phyloP scores from a whole-genome alignment of 2,797 vertebrate genomes.

The Epinephelus malabaricus region DNA sequence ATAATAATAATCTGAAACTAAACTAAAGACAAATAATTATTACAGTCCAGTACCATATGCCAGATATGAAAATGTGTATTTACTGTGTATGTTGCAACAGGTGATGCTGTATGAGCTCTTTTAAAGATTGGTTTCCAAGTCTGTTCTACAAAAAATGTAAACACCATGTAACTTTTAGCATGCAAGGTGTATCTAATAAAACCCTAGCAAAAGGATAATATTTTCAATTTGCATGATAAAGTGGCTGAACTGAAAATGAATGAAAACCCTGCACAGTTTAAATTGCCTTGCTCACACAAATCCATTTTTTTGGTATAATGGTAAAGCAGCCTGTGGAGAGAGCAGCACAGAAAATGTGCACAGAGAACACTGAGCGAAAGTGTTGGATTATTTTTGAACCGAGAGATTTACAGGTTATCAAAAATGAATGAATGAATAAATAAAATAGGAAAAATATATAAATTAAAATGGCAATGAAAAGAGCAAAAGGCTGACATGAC shows the following conservation, averaged over 20 bases:
- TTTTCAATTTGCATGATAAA: constrained; percentile 25
- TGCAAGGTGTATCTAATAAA: not conserved
- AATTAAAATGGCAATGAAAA: not conserved
- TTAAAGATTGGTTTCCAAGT: not conserved
- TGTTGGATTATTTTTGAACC: not conserved
- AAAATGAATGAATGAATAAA: not conserved
- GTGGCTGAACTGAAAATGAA: not conserved
- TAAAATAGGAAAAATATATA: not conserved
- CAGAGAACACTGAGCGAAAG: not conserved
- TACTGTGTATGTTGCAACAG: not conserved
- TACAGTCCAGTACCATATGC: not conserved
- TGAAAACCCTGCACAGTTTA: constrained; percentile 7
- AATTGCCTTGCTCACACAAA: not conserved
- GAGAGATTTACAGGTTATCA: not conserved
- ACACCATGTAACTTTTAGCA: not conserved
- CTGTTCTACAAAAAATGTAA: not conserved
- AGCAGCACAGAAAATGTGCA: not conserved
- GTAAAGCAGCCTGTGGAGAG: not conserved
- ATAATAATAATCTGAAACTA: too few relatives aligned
- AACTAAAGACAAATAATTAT: constrained; percentile 1
- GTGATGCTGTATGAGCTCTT: not conserved
- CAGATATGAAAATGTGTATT: not conserved
- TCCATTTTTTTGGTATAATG: not conserved
- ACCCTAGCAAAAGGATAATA: not conserved
- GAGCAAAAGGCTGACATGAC: not conserved